Percentiles rank a stretch among this genome's conserved stretches.
These are phyloP conservation scores for Neodontobutis hainanensis DNA, from an alignment of 2,113 vertebrate species.

Conservation along the genomic window DNA sequence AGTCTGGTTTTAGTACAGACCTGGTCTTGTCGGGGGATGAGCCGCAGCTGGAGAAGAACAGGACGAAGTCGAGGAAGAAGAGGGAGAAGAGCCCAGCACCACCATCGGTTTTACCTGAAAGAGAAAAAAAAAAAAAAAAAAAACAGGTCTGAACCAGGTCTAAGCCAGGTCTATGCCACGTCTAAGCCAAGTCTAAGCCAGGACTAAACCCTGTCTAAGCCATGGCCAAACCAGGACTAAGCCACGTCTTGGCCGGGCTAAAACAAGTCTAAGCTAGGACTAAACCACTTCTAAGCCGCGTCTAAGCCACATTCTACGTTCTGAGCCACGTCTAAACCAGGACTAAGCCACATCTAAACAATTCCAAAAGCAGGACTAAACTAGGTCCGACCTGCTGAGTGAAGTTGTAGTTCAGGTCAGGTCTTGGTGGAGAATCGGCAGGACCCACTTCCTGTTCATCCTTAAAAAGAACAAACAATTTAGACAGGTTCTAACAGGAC, in stretches of 20 bases:
- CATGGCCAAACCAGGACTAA: neutral
- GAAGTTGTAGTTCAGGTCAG: conserved; percentile 83
- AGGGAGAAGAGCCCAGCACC: conserved; percentile 79
- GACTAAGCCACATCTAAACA: neutral
- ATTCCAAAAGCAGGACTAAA: neutral
- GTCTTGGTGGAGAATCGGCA: conserved; percentile 71
- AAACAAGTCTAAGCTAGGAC: neutral
- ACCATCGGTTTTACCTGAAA: conserved; percentile 82
- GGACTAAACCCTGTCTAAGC: neutral
- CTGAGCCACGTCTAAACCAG: too few relatives aligned
- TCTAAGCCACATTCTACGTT: too few relatives aligned
- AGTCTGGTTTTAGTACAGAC: neutral
- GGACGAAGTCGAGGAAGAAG: conserved; percentile 81
- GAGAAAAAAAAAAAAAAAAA: neutral
- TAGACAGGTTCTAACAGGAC: neutral
- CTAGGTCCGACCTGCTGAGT: conserved; percentile 82
- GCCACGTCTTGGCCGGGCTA: too few relatives aligned
- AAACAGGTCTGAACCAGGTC: neutral
- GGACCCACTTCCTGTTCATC: conserved; percentile 82
- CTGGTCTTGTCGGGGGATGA: conserved; percentile 66
- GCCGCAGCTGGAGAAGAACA: conserved; percentile 75
- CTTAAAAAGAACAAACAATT: conserved; percentile 69
- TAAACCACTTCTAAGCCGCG: neutral
- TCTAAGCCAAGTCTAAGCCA: neutral
- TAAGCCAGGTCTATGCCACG: neutral